Percentiles rank a stretch among this genome's conserved stretches.
phyloP scores from a whole-genome alignment of 1,140 invertebrate species.

The Scaptomyza hsui region DNA sequence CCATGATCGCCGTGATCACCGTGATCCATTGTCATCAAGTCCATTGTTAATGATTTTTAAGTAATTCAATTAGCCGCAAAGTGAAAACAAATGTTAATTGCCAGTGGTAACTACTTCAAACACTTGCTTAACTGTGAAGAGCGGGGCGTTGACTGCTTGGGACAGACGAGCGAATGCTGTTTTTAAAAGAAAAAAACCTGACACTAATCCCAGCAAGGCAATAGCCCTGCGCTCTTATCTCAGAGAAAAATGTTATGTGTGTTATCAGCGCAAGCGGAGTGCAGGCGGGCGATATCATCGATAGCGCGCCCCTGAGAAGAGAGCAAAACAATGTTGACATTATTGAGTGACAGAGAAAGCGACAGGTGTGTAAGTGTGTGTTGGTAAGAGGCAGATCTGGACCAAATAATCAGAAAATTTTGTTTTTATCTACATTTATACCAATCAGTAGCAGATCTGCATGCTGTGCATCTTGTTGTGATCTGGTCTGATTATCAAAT shows the following conservation, averaged over 20 bases:
- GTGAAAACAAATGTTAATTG: conserved; percentile 70
- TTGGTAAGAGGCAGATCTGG: conserved; percentile 1
- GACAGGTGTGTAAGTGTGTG: conserved; percentile 6
- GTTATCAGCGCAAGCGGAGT: conserved; percentile 57
- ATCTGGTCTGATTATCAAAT: not conserved
- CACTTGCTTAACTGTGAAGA: conserved; percentile 66
- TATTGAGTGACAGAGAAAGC: not conserved
- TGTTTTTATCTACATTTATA: not conserved
- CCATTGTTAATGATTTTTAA: conserved; percentile 14
- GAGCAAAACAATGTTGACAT: conserved; percentile 11
- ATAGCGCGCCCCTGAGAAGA: conserved; percentile 9
- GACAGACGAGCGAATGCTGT: conserved; percentile 46
- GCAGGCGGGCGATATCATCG: conserved; percentile 44
- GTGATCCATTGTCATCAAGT: conserved; percentile 52
- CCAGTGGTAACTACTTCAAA: conserved; percentile 40
- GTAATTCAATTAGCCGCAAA: conserved; percentile 17
- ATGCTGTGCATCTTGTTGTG: not conserved
- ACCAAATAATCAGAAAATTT: conserved; percentile 7
- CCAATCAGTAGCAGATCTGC: conserved; percentile 23
- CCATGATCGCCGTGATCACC: conserved; percentile 38
- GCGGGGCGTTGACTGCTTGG: conserved; percentile 57
- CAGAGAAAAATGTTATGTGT: conserved; percentile 48
- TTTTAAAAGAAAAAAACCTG: conserved; percentile 72
- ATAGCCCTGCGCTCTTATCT: conserved; percentile 61
- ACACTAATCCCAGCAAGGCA: conserved; percentile 59